Base-by-base conservation (phyloP, 2,888 invertebrate genomes). In the Drosophila engyochracea region DNA sequence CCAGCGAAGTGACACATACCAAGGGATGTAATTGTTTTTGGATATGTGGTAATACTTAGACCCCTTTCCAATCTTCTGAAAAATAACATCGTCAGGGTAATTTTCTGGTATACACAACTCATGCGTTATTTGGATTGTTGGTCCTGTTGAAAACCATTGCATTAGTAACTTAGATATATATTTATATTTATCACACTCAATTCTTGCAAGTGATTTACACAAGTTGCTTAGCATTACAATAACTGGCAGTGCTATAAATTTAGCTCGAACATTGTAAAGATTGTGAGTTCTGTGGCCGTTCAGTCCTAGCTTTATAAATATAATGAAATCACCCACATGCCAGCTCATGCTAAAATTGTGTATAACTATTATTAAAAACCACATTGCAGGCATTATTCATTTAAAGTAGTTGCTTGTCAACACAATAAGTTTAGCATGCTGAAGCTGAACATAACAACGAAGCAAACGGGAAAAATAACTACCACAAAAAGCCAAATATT, bases 1-100 rank as follows among this genome's bases (percentile, higher is more conserved):
- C 67, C 77, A 1, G 28, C 1, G 0, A 0, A 55, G 10, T 63
- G 62, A 33, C 77, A 71, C 6, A 0, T 60, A 77, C 76, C 72
- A 76, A 3, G 39, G 9, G 4, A 30, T 12, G 1, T 1, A 5
- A 0, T 7, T 3, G 2, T 19, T 1, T 0, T 0, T 14, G 1
- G n/a, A 1, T 33, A n/a, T 14, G n/a, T 57, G 41, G 19, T 70
- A 78, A 54, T 64, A 64, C 5, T 54, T 52, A 1, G 63, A 37
- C 37, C 16, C 6, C 0, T 6, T 30, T 19, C 30, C 63, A 19
- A 70, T 2, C 47, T 67, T 35, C 31, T 31, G 0, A 31, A 80
- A 76, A 4, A 28, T 0, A 0, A 0, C 16, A 0, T 30, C 12
- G 7, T 14, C 10, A 10, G 33, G 0, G 35, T 51, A 64, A 1